phyloP scores from a whole-genome alignment of 2,113 vertebrate genomes.

The Pycnonotus jocosus region DNA sequence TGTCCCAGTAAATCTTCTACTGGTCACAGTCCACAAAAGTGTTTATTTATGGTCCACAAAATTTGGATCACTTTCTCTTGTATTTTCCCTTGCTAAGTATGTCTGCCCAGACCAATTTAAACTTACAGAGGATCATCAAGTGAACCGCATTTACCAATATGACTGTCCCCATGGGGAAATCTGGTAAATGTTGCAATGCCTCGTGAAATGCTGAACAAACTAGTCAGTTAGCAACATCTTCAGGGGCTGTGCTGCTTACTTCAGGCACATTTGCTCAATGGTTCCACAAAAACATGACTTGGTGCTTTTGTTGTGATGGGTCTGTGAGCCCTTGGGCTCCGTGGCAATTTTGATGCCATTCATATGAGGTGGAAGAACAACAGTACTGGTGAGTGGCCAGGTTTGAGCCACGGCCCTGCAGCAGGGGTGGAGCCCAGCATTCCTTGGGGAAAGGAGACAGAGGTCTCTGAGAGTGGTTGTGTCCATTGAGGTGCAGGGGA shows the following conservation, averaged over 20 bases:
- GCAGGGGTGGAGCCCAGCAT: background rate
- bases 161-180: background rate
- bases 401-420: background rate
- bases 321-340: background rate
- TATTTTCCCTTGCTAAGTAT: background rate
- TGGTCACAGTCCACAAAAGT: background rate
- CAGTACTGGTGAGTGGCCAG: background rate
- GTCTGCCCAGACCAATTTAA: background rate
- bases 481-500: background rate
- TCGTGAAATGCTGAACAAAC: conserved; percentile 3
- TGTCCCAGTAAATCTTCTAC: background rate
- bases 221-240: background rate
- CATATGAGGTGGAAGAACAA: background rate
- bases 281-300: background rate
- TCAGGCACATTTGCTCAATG: background rate
- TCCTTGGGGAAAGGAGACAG: background rate
- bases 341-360: background rate
- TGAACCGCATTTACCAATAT: background rate
- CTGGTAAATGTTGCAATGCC: background rate
- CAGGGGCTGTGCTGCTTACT: background rate
- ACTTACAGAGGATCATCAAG: background rate
- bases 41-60: background rate
- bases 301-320: background rate
- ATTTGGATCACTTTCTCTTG: background rate
- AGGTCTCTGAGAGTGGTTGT: background rate